Evolutionary conservation across 2,888 invertebrate species (phyloP), one percentile per base, ranked within the genome.

Genomic region (Apantesis nais): DNA sequence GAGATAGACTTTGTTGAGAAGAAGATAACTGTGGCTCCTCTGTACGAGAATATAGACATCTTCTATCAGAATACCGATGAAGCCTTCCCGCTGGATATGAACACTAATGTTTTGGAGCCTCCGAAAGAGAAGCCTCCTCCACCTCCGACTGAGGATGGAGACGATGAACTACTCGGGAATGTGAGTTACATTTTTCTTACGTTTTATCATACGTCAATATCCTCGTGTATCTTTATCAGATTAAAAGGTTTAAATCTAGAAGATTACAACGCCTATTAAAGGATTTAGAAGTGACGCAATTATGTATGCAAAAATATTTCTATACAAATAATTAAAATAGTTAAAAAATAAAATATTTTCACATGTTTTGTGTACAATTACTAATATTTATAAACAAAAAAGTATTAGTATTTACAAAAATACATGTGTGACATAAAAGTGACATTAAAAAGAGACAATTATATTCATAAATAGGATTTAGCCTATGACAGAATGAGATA

Each of bases 121-220:
- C 97, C 97, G n/a, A 97, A 97, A 85, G 98, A 98, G 86, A 98
- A 98, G 85, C 98, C 98, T 41, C 98, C 98, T 2, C 98, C 98
- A 19, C 97, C 97, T 3, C 97, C 97, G 0, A 95, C 95, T 68
- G 96, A 96, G 69, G 94, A 95, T 64, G 79, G 73, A 19, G 93
- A 92, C 22, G 89, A 95, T 82, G 94, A 94, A 83, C 91, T 96
- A 71, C 90, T 93, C 62, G 93, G 92, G 75, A 93, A 92, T 87
- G 95, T 93, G 84, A 90, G 93, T 93, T 73, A 14, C 22, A 25
- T 12, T 52, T 55, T 19, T 25, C 9, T 29, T 25, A 11, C 52
- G 39, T n/a, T 52, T 29, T 58, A 16, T 58, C 25, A 25, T 55
- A 25, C 12, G 58, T 58, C 16, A 29, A 58, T 29, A 29, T 29